These are phyloP conservation scores for Uromys caudimaculatus DNA, from an alignment of 2,797 vertebrate genomes.

Conservation along the genomic window DNA sequence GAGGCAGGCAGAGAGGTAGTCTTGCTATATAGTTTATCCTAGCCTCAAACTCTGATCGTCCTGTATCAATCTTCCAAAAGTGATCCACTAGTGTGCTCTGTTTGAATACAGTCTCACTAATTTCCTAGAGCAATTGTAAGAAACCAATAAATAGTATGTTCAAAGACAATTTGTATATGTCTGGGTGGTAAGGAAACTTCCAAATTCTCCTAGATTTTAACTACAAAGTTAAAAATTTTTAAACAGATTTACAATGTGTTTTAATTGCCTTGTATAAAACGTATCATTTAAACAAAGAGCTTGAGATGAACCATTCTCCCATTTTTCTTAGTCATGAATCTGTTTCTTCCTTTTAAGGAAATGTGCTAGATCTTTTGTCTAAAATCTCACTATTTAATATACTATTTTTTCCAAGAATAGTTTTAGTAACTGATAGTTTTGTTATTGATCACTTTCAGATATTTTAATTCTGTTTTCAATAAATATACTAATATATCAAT, in stretches of 20 bases:
- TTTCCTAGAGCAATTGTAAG: not conserved
- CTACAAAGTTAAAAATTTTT: slow-evolving; percentile 5
- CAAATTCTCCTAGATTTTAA: slow-evolving; percentile 46
- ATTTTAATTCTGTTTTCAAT: not conserved
- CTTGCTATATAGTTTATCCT: not conserved
- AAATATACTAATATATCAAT: not conserved
- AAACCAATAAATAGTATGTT: not conserved
- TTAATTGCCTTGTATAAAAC: not conserved
- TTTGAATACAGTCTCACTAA: not conserved
- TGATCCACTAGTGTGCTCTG: not conserved
- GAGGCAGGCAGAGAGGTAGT: not conserved
- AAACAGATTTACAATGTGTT: slow-evolving; percentile 1
- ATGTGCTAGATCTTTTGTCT: not conserved
- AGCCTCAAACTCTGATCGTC: not conserved
- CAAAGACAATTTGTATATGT: not conserved
- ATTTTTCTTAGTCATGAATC: not conserved
- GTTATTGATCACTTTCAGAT: not conserved
- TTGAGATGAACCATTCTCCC: not conserved
- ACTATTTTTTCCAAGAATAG: not conserved
- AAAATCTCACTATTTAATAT: not conserved
- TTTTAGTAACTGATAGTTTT: slow-evolving; percentile 2
- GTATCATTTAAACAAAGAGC: not conserved
- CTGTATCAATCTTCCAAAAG: not conserved
- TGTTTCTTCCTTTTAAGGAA: slow-evolving; percentile 6
- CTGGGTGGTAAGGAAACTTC: not conserved